phyloP scores from a whole-genome alignment of 1,140 invertebrate species.

The Danaus plexippus region DNA sequence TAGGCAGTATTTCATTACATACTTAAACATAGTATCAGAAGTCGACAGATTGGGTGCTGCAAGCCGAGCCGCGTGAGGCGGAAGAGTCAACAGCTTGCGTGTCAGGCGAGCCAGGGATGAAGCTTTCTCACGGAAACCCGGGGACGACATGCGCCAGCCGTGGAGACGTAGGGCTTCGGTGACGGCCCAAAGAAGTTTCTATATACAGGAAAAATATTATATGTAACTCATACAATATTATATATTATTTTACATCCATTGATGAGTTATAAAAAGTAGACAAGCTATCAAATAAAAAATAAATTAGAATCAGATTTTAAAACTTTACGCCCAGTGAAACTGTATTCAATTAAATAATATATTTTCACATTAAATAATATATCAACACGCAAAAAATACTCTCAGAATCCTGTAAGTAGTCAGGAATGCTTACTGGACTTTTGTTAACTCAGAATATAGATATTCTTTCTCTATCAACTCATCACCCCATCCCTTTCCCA shows the following conservation, averaged over 20 bases:
- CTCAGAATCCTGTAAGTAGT: too few relatives aligned
- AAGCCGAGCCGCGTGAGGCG: conserved; percentile 47
- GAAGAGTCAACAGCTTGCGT: conserved; percentile 55
- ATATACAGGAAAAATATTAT: conserved; percentile 28
- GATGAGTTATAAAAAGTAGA: not conserved
- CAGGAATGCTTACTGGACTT: too few relatives aligned
- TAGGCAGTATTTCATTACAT: conserved; percentile 4
- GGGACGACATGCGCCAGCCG: conserved; percentile 76
- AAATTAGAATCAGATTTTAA: conserved; percentile 6
- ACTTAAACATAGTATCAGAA: conserved; percentile 72
- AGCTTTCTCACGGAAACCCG: conserved; percentile 77
- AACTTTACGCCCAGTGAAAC: too few relatives aligned
- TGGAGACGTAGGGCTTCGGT: conserved; percentile 75
- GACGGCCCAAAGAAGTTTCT: conserved; percentile 82
- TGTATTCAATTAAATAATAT: too few relatives aligned
- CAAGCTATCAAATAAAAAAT: conserved; percentile 8
- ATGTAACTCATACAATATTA: too few relatives aligned
- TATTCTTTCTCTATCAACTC: too few relatives aligned
- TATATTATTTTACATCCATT: too few relatives aligned
- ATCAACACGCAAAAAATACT: too few relatives aligned
- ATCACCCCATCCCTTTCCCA: too few relatives aligned
- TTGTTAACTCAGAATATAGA: too few relatives aligned
- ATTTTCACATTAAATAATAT: too few relatives aligned
- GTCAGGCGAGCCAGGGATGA: conserved; percentile 72
- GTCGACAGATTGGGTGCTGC: conserved; percentile 51